phyloP scores from a whole-genome alignment of 2,113 vertebrate species.

The Psittacara wagleri region DNA sequence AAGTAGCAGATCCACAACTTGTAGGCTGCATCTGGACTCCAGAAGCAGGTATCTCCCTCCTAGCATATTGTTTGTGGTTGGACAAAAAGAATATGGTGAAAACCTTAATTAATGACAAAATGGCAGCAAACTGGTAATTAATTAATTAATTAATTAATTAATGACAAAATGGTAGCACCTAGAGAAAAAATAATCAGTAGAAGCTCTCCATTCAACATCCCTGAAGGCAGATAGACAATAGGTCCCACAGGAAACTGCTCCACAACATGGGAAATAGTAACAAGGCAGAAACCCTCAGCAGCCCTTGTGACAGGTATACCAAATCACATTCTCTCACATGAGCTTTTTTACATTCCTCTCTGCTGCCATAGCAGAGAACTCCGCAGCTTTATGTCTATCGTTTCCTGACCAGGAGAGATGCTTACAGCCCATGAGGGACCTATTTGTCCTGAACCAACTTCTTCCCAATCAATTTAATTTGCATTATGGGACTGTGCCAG shows the following conservation, averaged over 20 bases:
- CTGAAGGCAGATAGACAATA: not conserved
- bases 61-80: rapidly evolving
- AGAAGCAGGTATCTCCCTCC: not conserved
- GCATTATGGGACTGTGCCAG: not conserved
- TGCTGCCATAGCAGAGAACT: not conserved
- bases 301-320: not conserved
- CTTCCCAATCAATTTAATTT: conserved; percentile 13
- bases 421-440: not conserved
- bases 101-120: not conserved
- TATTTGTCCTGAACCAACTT: not conserved
- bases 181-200: not conserved
- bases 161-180: not conserved
- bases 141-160: not conserved
- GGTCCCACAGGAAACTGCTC: not conserved
- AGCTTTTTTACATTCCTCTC: not conserved
- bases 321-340: not conserved
- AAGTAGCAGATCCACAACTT: not conserved
- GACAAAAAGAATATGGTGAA: not conserved
- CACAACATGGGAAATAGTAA: not conserved
- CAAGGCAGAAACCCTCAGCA: not conserved
- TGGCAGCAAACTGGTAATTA: not conserved
- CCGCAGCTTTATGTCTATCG: not conserved
- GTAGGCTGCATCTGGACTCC: not conserved
- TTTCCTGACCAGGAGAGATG: not conserved
- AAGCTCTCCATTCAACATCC: not conserved